phyloP scores from a whole-genome alignment of 1,140 invertebrate species.

The Goniozus legneri region DNA sequence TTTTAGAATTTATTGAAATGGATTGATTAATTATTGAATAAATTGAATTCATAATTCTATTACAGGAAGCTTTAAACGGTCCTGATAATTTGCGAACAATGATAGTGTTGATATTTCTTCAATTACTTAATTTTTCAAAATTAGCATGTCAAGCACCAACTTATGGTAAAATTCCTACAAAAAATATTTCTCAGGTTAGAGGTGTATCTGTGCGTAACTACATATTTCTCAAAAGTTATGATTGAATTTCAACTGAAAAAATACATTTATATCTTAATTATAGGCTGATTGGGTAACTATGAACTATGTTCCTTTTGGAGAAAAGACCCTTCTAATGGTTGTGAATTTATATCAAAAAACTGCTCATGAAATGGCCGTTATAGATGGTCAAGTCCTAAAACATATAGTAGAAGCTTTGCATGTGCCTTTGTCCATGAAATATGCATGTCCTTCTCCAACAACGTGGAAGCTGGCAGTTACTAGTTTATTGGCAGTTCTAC shows the following conservation, averaged over 20 bases:
- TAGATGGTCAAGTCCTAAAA: constrained; percentile 72
- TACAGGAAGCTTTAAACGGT: constrained; percentile 67
- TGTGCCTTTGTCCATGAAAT: constrained; percentile 77
- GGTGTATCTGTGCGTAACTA: constrained; percentile 41
- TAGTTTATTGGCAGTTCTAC: constrained; percentile 75
- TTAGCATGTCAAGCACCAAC: constrained; percentile 69
- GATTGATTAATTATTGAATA: constrained; percentile 1
- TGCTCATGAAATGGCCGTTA: constrained; percentile 69
- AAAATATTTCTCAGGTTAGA: constrained; percentile 53
- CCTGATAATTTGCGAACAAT: constrained; percentile 66
- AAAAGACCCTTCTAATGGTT: constrained; percentile 77
- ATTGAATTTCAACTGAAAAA: not conserved
- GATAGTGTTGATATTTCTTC: constrained; percentile 76
- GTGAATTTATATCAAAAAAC: constrained; percentile 81
- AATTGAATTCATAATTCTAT: constrained; percentile 14
- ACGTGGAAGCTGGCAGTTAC: constrained; percentile 86
- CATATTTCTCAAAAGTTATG: constrained; percentile 3
- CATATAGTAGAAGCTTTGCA: constrained; percentile 74
- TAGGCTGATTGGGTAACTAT: constrained; percentile 75
- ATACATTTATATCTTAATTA: constrained; percentile 19
- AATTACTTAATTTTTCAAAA: constrained; percentile 72
- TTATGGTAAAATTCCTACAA: constrained; percentile 59
- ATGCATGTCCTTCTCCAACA: constrained; percentile 74
- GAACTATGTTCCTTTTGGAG: constrained; percentile 87
- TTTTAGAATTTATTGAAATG: constrained; percentile 7